phyloP scores from a whole-genome alignment of 2,797 vertebrate genomes.

The Thripadectes ignobilis region DNA sequence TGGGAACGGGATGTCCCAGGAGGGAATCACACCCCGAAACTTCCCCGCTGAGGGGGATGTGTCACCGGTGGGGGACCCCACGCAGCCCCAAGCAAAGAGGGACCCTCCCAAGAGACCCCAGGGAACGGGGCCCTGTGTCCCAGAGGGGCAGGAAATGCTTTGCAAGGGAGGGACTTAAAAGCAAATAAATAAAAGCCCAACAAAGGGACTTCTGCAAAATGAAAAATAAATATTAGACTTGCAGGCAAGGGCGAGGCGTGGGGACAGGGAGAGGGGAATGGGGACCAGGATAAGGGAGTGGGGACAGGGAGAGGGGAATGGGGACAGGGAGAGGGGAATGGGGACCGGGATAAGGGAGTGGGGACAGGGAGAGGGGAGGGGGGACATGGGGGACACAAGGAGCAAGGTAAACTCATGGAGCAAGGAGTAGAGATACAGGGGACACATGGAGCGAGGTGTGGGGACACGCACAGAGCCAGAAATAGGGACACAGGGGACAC shows the following conservation, averaged over 20 bases:
- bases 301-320: not conserved
- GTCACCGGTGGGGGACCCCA: not conserved
- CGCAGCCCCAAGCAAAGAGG: not conserved
- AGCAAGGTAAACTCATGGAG: too few relatives aligned
- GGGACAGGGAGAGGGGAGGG: not conserved
- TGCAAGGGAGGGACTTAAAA: slow-evolving; percentile 16
- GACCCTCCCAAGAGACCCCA: not conserved
- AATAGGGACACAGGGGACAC: too few relatives aligned
- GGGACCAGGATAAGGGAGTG: not conserved
- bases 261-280: not conserved
- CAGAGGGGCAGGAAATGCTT: slow-evolving; percentile 18
- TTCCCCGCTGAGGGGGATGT: fast-evolving
- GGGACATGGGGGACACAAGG: not conserved
- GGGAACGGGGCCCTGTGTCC: not conserved
- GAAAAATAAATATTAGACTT: not conserved
- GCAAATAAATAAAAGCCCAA: slow-evolving; percentile 12
- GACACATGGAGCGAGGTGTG: not conserved
- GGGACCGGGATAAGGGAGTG: not conserved
- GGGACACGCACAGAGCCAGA: not conserved
- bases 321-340: not conserved
- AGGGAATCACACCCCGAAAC: not conserved
- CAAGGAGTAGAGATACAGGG: too few relatives aligned
- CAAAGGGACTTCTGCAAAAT: not conserved
- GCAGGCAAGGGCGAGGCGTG: not conserved
- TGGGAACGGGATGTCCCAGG: not conserved